These are phyloP conservation scores for Noturus placidus DNA, from an alignment of 2,113 vertebrate species.

Conservation along the genomic window DNA sequence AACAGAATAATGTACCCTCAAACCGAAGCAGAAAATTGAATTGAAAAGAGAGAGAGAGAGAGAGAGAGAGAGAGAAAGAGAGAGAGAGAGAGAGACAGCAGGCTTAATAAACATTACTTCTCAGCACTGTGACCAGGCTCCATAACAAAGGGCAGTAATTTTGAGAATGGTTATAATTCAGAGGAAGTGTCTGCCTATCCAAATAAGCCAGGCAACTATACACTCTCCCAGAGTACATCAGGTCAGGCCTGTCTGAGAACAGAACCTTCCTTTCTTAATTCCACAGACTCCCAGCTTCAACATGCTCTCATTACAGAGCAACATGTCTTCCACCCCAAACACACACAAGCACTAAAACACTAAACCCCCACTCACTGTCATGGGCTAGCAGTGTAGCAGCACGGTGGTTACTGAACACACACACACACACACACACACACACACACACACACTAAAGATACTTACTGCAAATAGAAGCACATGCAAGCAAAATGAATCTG, in stretches of 20 bases:
- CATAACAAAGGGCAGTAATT: slow-evolving; percentile 43
- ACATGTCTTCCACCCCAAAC: slow-evolving; percentile 21
- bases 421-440: slow-evolving; percentile 2
- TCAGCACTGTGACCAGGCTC: slow-evolving; percentile 16
- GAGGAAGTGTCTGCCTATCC: slow-evolving; percentile 2
- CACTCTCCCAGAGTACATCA: slow-evolving; percentile 39
- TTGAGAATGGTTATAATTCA: slow-evolving; percentile 29
- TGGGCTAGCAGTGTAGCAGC: not conserved
- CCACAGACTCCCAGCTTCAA: slow-evolving; percentile 35
- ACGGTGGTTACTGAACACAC: slow-evolving; percentile 15
- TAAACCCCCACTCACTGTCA: not conserved
- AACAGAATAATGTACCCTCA: not conserved
- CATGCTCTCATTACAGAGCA: slow-evolving; percentile 39
- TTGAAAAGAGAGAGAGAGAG: not conserved
- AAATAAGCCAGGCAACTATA: slow-evolving; percentile 31
- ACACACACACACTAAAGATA: not conserved
- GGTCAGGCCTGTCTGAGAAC: slow-evolving; percentile 29
- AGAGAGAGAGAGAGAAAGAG: not conserved
- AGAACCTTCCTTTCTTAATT: slow-evolving; percentile 43
- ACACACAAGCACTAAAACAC: slow-evolving; percentile 11
- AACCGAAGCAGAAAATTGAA: not conserved
- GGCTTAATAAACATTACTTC: slow-evolving; percentile 2
- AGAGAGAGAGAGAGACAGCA: not conserved
- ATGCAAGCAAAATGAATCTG: slow-evolving; percentile 7
- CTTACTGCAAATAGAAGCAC: slow-evolving; percentile 5